Conservation (phyloP, 2,113 vertebrate species). For the Todiramphus saurophagus region DNA sequence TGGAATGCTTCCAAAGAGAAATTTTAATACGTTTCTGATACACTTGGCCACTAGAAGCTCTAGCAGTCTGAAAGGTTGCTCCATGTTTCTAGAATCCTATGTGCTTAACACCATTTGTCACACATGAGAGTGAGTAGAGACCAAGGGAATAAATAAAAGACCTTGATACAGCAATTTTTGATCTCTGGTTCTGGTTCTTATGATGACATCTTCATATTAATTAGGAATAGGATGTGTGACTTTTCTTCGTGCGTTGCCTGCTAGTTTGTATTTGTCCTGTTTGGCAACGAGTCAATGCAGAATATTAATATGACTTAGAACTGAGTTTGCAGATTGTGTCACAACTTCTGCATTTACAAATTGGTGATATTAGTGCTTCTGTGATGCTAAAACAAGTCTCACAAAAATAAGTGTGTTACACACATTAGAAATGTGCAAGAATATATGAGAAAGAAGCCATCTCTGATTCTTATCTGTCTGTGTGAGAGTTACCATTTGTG, state of each 20-base stretch:
- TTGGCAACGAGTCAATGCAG: not conserved
- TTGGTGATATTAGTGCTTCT: not conserved
- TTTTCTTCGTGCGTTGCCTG: not conserved
- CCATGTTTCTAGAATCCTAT: not conserved
- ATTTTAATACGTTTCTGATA: not conserved
- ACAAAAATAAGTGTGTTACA: not conserved
- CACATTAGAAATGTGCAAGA: not conserved
- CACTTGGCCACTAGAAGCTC: not conserved
- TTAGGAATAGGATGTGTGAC: not conserved
- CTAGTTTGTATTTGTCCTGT: not conserved
- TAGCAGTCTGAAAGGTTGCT: not conserved
- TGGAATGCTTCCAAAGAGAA: not conserved
- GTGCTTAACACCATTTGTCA: not conserved
- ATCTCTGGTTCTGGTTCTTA: not conserved
- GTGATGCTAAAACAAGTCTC: not conserved
- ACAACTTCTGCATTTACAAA: not conserved
- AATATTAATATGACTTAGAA: not conserved
- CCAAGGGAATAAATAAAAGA: not conserved
- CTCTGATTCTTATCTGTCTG: not conserved
- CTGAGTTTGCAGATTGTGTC: not conserved
- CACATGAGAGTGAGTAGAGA: not conserved
- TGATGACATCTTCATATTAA: not conserved
- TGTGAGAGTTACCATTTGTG: not conserved
- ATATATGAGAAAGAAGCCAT: not conserved
- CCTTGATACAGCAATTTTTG: not conserved